phyloP scores from a whole-genome alignment of 2,888 invertebrate species.

The Brachypalpus laphriformis region DNA sequence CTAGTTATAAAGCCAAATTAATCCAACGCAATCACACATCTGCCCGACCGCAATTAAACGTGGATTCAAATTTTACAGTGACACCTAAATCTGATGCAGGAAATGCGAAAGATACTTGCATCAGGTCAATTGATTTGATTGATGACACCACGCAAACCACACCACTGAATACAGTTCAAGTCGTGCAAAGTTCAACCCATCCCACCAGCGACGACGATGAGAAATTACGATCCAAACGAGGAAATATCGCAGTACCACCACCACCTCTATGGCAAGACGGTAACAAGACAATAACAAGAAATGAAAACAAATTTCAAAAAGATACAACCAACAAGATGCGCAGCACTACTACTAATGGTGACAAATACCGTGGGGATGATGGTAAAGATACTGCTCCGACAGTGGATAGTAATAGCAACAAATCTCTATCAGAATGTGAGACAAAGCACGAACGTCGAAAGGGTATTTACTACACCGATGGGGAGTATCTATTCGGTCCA shows the following conservation, averaged over 20 bases:
- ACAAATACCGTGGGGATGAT: slow-evolving; percentile 59
- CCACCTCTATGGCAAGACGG: slow-evolving; percentile 41
- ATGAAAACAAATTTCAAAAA: slow-evolving; percentile 69
- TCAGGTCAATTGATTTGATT: slow-evolving; percentile 78
- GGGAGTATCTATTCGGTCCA: slow-evolving; percentile 77
- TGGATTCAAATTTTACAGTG: slow-evolving; percentile 29
- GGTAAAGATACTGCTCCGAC: slow-evolving; percentile 30
- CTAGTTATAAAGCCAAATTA: slow-evolving; percentile 47
- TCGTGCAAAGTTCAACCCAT: slow-evolving; percentile 12
- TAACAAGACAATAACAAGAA: slow-evolving; percentile 69
- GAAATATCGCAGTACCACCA: slow-evolving; percentile 47
- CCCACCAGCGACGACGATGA: slow-evolving; percentile 18
- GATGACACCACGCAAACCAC: slow-evolving; percentile 60
- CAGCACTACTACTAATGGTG: slow-evolving; percentile 57
- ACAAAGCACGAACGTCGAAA: slow-evolving; percentile 71
- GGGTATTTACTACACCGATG: slow-evolving; percentile 78
- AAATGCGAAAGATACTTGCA: slow-evolving; percentile 78
- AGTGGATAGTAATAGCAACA: slow-evolving; percentile 46
- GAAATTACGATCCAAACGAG: slow-evolving; percentile 70
- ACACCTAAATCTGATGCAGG: slow-evolving; percentile 25
- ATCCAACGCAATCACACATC: slow-evolving; percentile 46
- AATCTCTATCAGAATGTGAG: slow-evolving; percentile 64
- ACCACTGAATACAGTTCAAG: background rate
- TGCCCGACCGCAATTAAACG: slow-evolving; percentile 59
- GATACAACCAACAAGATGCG: slow-evolving; percentile 45